Conservation (phyloP, 2,113 vertebrate genomes). For the Oncorhynchus gorbuscha region DNA sequence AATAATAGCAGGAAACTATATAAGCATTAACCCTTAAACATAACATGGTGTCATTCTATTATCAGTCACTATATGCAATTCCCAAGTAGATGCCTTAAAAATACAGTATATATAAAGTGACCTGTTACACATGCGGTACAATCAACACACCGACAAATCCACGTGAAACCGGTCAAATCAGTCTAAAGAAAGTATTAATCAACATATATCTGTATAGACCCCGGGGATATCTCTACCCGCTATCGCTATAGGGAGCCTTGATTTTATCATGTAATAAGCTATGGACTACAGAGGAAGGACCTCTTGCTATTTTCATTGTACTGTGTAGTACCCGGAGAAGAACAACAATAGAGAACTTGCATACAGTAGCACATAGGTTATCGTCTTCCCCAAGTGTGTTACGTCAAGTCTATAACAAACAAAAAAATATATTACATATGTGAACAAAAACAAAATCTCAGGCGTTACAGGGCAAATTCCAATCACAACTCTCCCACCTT, state of each 20-base stretch:
- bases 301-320: slow-evolving; percentile 26
- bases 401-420: slow-evolving; percentile 45
- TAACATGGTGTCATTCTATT: slow-evolving; percentile 2
- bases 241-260: slow-evolving; percentile 14
- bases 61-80: slow-evolving; percentile 62
- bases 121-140: slow-evolving; percentile 76
- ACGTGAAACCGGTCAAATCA: slow-evolving; percentile 68
- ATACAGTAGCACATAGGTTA: slow-evolving; percentile 68
- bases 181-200: slow-evolving; percentile 64
- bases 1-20: slow-evolving; percentile 7
- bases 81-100: slow-evolving; percentile 79
- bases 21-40: slow-evolving; percentile 1
- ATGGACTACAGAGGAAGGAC: slow-evolving; percentile 33
- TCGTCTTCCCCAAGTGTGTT: slow-evolving; percentile 57
- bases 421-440: neutral
- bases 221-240: slow-evolving; percentile 46
- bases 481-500: slow-evolving; percentile 46
- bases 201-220: slow-evolving; percentile 54
- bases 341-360: slow-evolving; percentile 68
- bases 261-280: slow-evolving; percentile 34
- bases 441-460: slow-evolving; percentile 52
- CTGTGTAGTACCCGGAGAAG: slow-evolving; percentile 41
- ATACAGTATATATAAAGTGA: slow-evolving; percentile 66
- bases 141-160: slow-evolving; percentile 74
- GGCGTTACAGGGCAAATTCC: slow-evolving; percentile 63